These are phyloP conservation scores for Hoplodrina ambigua DNA, from an alignment of 2,888 invertebrate genomes.

Conservation along the genomic window DNA sequence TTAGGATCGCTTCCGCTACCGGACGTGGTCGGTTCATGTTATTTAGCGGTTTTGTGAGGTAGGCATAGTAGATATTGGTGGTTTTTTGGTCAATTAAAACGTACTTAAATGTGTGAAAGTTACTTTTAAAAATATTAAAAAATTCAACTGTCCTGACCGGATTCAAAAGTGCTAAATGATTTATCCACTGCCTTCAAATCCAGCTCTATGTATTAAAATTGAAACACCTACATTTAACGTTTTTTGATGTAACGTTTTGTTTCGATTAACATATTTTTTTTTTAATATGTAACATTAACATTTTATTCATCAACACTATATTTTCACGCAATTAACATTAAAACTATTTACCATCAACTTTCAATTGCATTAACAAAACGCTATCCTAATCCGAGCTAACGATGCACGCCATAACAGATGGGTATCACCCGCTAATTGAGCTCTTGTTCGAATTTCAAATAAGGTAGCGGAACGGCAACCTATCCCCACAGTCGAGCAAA, in stretches of 20 bases:
- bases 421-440: conserved; percentile 83
- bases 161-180: not conserved
- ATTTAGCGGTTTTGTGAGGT: conserved; percentile 45
- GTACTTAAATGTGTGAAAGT: not conserved
- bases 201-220: not conserved
- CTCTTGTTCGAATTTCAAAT: conserved; percentile 83
- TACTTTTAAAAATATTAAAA: not conserved
- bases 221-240: not conserved
- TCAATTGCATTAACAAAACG: conserved; percentile 58
- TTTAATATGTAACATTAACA: not conserved
- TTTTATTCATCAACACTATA: conserved; percentile 21
- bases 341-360: conserved; percentile 48
- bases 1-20: conserved; percentile 77
- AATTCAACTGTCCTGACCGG: not conserved
- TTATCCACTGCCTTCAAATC: not conserved
- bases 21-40: conserved; percentile 63
- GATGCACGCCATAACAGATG: conserved; percentile 68
- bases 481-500: conserved; percentile 81
- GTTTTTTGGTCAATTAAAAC: conserved; percentile 10
- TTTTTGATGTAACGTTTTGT: too few relatives aligned
- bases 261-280: too few relatives aligned
- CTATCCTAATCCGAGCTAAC: conserved; percentile 56
- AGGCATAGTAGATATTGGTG: conserved; percentile 13
- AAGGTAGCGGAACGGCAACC: conserved; percentile 80
- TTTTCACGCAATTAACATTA: conserved; percentile 30